Evolutionary conservation across 1,140 invertebrate species (phyloP), one percentile per base, ranked within the genome.

Genomic region (Brachionus koreanus): DNA sequence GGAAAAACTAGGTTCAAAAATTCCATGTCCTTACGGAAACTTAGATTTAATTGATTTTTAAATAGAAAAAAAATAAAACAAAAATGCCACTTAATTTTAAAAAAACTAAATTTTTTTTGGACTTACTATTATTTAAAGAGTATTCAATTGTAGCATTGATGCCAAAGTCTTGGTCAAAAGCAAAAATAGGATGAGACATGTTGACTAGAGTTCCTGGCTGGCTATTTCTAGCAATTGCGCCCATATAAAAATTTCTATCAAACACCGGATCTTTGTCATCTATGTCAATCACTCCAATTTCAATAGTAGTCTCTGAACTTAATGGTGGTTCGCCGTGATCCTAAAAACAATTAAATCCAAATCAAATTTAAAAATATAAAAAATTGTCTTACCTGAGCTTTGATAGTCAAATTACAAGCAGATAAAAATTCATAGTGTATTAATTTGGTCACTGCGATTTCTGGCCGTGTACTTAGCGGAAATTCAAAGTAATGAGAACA

Each of bases 251-350:
- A 65, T 65, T 79, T 57, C 37, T 37, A 12, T 33, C 57, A 25
- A 79, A 79, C 10, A 65, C 33, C 29, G 76, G 76, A 43, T 79
- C 76, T 65, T 79, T 79, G 49, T 79, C 76, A 35, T 79, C 76
- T 19, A 79, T 79, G 3, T 79, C 76, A 33, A 79, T 79, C 5
- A 79, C 16, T 10, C 35, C 35, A 9, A 79, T 65, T 61, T 57
- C 10, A 19, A 79, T 61, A 16, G 33, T 79, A 13, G 61, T 65
- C 37, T 65, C n/a, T 39, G 49, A 42, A 25, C 61, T 57, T 3
- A 79, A n/a, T 7, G 1, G 49, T 61, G 76, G 76, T 35, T 61
- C 49, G 4, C 76, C 76, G 16, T 79, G 49, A 13, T 79, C 76
- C 76, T 79, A 33, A 25, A 29, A 61, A 33, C 9, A 74, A 63